Base-by-base conservation (phyloP, 2,888 invertebrate species). In the Onchidella celtica region DNA sequence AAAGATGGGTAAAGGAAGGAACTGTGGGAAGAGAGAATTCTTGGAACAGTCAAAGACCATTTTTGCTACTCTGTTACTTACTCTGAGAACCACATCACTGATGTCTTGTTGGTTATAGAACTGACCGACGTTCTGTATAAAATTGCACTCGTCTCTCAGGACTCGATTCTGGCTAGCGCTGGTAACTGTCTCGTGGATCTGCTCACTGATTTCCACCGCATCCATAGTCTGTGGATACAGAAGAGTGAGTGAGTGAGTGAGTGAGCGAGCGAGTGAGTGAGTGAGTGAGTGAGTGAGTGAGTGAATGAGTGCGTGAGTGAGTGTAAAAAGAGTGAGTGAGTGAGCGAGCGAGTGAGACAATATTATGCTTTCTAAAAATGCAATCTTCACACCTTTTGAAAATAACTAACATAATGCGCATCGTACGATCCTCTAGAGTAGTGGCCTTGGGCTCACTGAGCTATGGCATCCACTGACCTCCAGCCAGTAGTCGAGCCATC, bases 81-180 rank as follows among this genome's bases (percentile, higher is more conserved):
- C 83, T 76, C 85, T 88, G 61, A 93, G 87, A 9, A 87, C 84
- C 63, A 93, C 90, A 82, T 93, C 93, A 86, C 92, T 91, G 32
- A 93, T 88, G 9, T 87, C 90, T 79, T 90, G 88, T 73, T 89
- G 88, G 87, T 93, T 92, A 89, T 86, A 93, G 83, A 93, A 93
- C 86, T 91, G 90, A 2, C 92, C 91, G 32, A 92, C 91, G 74
- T 91, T 91, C 79, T 87, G 85, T 29, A 93, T 92, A 82, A 93
- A 93, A 82, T 90, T 91, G 34, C 84, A 87, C 72, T 92, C 91
- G 81, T 93, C 93, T 47, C 88, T 86, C 17, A 93, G 85, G 3
- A 90, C 86, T 27, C 90, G 85, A 63, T 85, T 81, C 55, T 83
- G 84, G 14, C 80, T 40, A 4, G 40, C 14, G 3, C n/a, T 21